Percentiles rank a stretch among this genome's conserved stretches.
These are phyloP conservation scores for Rhyacophila evoluta DNA, from an alignment of 2,888 invertebrate genomes.

Conservation along the genomic window DNA sequence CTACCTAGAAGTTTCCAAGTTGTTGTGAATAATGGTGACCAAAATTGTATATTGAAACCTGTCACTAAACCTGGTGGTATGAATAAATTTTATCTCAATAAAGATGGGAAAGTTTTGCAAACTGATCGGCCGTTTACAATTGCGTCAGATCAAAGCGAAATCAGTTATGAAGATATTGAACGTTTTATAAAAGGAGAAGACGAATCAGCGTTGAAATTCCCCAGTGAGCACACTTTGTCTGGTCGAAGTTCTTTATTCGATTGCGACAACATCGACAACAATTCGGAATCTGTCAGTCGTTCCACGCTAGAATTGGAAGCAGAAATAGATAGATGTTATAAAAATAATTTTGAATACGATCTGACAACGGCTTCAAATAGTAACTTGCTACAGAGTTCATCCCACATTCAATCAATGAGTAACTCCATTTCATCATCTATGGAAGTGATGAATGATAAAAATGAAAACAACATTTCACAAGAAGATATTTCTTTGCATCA, in stretches of 20 bases:
- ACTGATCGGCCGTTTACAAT: conserved; percentile 78
- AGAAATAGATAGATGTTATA: conserved; percentile 69
- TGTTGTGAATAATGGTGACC: conserved; percentile 69
- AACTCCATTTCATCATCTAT: conserved; percentile 71
- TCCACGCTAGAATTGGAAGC: conserved; percentile 68
- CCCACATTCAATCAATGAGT: conserved; percentile 63
- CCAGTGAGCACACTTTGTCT: conserved; percentile 58
- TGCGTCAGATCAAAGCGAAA: conserved; percentile 78
- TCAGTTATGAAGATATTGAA: conserved; percentile 76
- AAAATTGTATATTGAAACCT: conserved; percentile 56
- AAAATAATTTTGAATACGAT: conserved; percentile 65
- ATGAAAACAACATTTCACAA: conserved; percentile 64
- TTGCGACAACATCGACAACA: conserved; percentile 60
- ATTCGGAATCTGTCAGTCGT: conserved; percentile 64
- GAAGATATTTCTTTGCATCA: conserved; percentile 71
- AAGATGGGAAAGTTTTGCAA: conserved; percentile 73
- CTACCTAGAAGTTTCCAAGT: conserved; percentile 83
- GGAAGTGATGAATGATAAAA: conserved; percentile 65
- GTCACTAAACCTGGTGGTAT: conserved; percentile 64
- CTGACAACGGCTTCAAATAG: conserved; percentile 60
- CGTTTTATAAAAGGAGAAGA: conserved; percentile 67
- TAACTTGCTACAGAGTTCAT: conserved; percentile 61
- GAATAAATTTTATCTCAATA: conserved; percentile 70
- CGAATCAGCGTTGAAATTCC: conserved; percentile 63
- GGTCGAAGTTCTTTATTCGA: conserved; percentile 56